A percentile compares a stretch with the other conserved stretches of the same genome.
phyloP scores from a whole-genome alignment of 2,113 vertebrate genomes.

The Malurus melanocephalus region DNA sequence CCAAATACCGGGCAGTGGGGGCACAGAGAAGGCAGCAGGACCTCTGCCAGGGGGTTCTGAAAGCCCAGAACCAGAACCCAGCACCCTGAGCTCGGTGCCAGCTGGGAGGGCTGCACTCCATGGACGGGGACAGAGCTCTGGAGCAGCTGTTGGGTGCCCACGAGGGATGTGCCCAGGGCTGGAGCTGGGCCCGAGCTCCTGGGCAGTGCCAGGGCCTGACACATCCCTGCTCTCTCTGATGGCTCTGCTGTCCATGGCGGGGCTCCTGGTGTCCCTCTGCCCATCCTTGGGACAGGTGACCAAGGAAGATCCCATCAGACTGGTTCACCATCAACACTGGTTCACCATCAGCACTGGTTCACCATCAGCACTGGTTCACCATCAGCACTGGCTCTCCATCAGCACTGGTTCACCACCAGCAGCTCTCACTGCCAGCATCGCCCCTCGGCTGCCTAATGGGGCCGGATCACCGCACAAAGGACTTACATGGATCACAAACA shows the following conservation, averaged over 20 bases:
- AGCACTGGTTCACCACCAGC: rapidly evolving
- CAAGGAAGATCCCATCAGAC: rapidly evolving
- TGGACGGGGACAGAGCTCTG: background rate
- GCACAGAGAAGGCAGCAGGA: background rate
- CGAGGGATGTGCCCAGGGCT: rapidly evolving
- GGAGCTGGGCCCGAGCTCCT: background rate
- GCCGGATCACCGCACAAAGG: background rate
- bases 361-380: background rate
- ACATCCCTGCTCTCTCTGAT: rapidly evolving
- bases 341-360: rapidly evolving
- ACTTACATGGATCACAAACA: background rate
- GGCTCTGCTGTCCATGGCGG: background rate
- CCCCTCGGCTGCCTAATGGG: background rate
- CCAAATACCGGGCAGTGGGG: rapidly evolving
- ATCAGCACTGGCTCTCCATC: background rate
- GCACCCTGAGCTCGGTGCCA: background rate
- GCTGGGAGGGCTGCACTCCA: background rate
- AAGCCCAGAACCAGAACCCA: background rate
- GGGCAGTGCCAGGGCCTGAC: background rate
- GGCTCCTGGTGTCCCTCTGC: background rate
- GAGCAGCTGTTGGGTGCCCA: rapidly evolving
- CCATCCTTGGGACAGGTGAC: background rate
- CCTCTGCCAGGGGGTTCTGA: background rate
- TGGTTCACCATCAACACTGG: background rate
- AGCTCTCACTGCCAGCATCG: background rate